Conservation (phyloP, 2,888 invertebrate genomes). For the Trichogramma evanescens region DNA sequence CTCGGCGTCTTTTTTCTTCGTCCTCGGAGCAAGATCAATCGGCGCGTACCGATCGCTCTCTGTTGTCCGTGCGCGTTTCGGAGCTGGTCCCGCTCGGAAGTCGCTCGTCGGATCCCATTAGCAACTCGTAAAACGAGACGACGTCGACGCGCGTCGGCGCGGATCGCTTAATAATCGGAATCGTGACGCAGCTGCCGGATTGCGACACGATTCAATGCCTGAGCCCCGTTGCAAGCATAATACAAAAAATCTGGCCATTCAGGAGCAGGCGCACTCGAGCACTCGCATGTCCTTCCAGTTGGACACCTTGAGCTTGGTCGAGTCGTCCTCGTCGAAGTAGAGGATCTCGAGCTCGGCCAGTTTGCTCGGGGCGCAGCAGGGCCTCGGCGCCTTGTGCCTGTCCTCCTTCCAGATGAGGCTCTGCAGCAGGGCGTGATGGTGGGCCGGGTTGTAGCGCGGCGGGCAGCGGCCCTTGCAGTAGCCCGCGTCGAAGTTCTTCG, state of each 20-base stretch:
- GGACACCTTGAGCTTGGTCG: slow-evolving; percentile 57
- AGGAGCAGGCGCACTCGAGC: slow-evolving; percentile 66
- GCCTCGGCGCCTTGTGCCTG: slow-evolving; percentile 52
- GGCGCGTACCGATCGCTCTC: too few relatives aligned
- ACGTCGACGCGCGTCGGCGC: too few relatives aligned
- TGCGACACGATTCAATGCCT: too few relatives aligned
- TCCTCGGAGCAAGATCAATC: too few relatives aligned
- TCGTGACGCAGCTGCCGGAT: too few relatives aligned
- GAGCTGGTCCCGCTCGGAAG: too few relatives aligned
- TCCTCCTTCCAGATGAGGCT: slow-evolving; percentile 61
- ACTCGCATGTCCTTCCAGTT: slow-evolving; percentile 67
- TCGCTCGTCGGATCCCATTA: too few relatives aligned
- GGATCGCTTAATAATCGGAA: too few relatives aligned
- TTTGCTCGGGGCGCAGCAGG: slow-evolving; percentile 66
- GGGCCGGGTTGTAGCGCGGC: slow-evolving; percentile 61
- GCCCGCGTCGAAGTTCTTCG: slow-evolving; percentile 65
- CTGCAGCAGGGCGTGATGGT: slow-evolving; percentile 65
- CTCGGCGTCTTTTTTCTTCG: too few relatives aligned
- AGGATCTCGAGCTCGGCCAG: slow-evolving; percentile 60
- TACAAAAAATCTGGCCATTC: slow-evolving; percentile 7
- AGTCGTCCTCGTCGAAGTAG: slow-evolving; percentile 59
- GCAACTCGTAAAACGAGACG: too few relatives aligned
- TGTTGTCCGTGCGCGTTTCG: too few relatives aligned
- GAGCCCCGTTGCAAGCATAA: too few relatives aligned
- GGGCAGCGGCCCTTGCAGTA: slow-evolving; percentile 66